Base-by-base conservation (phyloP, 2,113 vertebrate genomes). In the Elephas maximus region DNA sequence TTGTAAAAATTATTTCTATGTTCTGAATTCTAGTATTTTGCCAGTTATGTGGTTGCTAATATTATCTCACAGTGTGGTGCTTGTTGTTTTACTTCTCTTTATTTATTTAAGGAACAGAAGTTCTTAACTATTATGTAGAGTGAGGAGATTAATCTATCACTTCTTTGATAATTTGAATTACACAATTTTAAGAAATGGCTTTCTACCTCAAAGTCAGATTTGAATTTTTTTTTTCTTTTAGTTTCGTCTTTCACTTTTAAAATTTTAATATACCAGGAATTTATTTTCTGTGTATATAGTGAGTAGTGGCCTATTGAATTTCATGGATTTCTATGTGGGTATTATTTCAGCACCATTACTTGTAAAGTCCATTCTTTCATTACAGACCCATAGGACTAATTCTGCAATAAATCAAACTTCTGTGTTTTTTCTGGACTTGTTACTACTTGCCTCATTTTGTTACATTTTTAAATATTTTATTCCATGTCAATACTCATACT, bases 81-180 rank as follows among this genome's bases (percentile, higher is more conserved):
- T 65, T 74, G 12, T 20, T 65, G 45, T 92, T 96, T 82, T n/a
- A 95, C 21, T 73, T 8, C 14, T 0, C n/a, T 83, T 57, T 57
- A 57, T 57, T 30, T 23, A 73, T 69, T 2, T 74, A 2, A 81
- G 90, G 82, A 3, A 33, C 6, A 78, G 18, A 90, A 53, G 23
- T 48, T 90, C 20, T 74, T 45, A 3, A 67, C 74, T 67, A 92
- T 95, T 78, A 24, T 37, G 1, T 79, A n/a, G 48, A 48, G 15
- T 12, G 3, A 12, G 2, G 0, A 11, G 78, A 79, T 74, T 67
- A 88, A 73, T 81, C 24, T 8, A 53, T 57, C 23, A 76, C 91
- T 94, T 95, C 9, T 12, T 78, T 92, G 57, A 84, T 69, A 76
- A 89, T 76, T 37, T 95, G 5, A 80, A 51, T 88, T 78, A 24